These are phyloP conservation scores for Pseudoips prasinana DNA, from an alignment of 2,888 invertebrate species.

Conservation along the genomic window DNA sequence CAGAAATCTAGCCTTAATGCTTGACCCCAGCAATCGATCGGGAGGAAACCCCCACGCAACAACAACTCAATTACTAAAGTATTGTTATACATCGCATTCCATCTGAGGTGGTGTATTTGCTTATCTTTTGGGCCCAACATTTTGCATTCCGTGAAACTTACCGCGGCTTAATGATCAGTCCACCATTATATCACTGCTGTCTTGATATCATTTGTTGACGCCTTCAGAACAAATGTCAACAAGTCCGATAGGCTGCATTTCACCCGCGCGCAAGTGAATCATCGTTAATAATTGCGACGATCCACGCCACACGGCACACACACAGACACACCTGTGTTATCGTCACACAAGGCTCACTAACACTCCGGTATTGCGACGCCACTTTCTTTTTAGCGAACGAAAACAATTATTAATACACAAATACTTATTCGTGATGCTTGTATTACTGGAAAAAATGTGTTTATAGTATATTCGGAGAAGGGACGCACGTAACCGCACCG, in stretches of 20 bases:
- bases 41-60: too few relatives aligned
- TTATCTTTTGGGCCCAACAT: too few relatives aligned
- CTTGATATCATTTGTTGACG: conserved; percentile 77
- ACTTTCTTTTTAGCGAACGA: conserved; percentile 51
- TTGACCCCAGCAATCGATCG: too few relatives aligned
- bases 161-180: conserved; percentile 71
- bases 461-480: conserved; percentile 42
- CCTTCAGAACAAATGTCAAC: conserved; percentile 76
- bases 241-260: conserved; percentile 80
- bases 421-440: conserved; percentile 50
- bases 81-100: too few relatives aligned
- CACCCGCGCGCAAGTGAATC: conserved; percentile 80
- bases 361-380: conserved; percentile 35
- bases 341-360: conserved; percentile 57
- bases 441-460: conserved; percentile 43
- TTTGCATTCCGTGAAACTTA: conserved; percentile 38
- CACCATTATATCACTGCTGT: conserved; percentile 68
- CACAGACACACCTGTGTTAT: conserved; percentile 66
- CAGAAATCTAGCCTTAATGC: too few relatives aligned
- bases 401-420: conserved; percentile 39
- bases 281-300: conserved; percentile 81
- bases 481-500: conserved; percentile 63
- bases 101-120: too few relatives aligned
- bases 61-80: too few relatives aligned
- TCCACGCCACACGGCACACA: conserved; percentile 72